Evolutionary conservation across 2,113 vertebrate genomes (phyloP), one percentile per base, ranked within the genome.

Genomic region (Loxodonta africana): DNA sequence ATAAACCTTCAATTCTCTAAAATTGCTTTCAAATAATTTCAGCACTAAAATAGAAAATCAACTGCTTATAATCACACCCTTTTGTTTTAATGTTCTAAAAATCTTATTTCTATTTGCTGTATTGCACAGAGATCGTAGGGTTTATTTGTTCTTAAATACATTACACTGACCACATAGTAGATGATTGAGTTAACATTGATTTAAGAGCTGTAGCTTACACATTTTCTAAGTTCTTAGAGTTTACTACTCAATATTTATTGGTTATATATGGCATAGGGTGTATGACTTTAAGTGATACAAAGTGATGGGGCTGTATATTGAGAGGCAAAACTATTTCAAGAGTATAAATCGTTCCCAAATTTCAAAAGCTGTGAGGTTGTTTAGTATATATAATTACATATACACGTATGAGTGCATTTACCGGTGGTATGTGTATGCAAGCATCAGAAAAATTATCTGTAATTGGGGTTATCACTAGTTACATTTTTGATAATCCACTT

Each of bases 21-120:
- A 97, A 18, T 88, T 53, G 41, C 17, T 67, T 82, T 82, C 77
- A 86, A 90, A 51, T 65, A 95, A 74, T 88, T 85, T 95, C 17
- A 74, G 60, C 60, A 53, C 3, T 60, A 37, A 12, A 46, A 8
- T 57, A 37, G 46, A 93, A 95, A 92, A 83, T 62, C 0, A 71
- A 37, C 1, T 37, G 3, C 85, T 84, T 67, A 73, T 51, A 92
- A 78, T n/a, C 20, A 71, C 5, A 83, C 8, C 0, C 23, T 83
- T 57, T 63, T 28, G 83, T 76, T 33, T 30, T 83, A 65, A 83
- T 5, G 1, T 51, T 94, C 26, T 26, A 53, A 62, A 41, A 53
- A 28, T 81, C 17, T 48, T 6, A 81, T 30, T 83, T 81, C 83
- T 74, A 44, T 77, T 74, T 62, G 3, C 17, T 89, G 9, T 83